Base-by-base conservation (phyloP, 2,797 vertebrate species). In the Pitangus sulphuratus region DNA sequence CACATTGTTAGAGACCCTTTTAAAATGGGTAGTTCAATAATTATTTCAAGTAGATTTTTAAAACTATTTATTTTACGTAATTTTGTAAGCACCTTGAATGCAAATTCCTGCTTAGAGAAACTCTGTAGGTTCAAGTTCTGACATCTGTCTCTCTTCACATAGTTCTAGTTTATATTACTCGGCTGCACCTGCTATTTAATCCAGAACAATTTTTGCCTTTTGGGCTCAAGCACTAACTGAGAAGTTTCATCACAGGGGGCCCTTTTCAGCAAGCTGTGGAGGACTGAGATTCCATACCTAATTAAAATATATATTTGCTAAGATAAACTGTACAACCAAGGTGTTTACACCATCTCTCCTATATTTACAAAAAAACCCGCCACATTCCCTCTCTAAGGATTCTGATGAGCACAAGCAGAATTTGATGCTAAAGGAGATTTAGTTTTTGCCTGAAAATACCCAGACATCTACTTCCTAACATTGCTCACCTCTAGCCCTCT, bases 401-500 rank as follows among this genome's bases (percentile, higher is more conserved):
- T 78, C 72, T 78, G 65, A 88, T 28, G 14, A 78, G 12, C 39
- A 68, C 9, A 85, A 77, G 26, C 3, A 74, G 57, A 80, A 65
- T 75, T 57, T 65, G 26, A 39, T 37, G 35, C 33, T 91, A 69
- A 54, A 44, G 30, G 16, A 54, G 10, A 35, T 35, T 7, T 40
- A 77, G 87, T 17, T 74, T 79, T 51, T 56, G 25, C 44, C 44
- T 25, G 8, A n/a, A 80, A 64, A 60, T 8, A 0, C 1, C 8
- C 50, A 83, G 58, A 53, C 14, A 17, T 3, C 58, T 60, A 9
- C 14, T 12, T 25, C 1, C 3, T n/a, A 65, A 37, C n/a, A 15
- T 24, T 57, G 54, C 96, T 97, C 93, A 99, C 99, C 99, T 99
- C 98, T 30, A 99, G 97, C 11, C 99, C 99, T 35, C 99, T 98